Percentiles rank a stretch among this genome's conserved stretches.
phyloP scores from a whole-genome alignment of 2,113 vertebrate species.

The Salminus brasiliensis region DNA sequence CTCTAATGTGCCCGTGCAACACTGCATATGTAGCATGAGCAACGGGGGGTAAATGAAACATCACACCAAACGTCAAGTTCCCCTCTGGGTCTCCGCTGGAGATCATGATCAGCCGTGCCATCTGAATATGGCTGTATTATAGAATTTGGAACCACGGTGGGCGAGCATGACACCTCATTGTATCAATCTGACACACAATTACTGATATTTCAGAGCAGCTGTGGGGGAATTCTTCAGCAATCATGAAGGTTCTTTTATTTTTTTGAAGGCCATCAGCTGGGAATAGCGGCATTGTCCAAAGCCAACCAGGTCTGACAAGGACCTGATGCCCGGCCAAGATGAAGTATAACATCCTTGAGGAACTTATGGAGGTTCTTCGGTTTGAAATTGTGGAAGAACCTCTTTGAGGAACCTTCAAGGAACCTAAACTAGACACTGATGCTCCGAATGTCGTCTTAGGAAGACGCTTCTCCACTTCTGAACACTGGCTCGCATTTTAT shows the following conservation, averaged over 20 bases:
- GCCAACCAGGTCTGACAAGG: background rate
- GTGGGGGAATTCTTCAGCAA: too few species aligned
- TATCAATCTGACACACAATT: background rate
- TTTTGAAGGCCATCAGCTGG: background rate
- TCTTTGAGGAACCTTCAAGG: too few species aligned
- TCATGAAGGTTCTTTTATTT: background rate
- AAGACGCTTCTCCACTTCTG: too few species aligned
- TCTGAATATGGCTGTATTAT: background rate
- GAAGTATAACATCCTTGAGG: background rate
- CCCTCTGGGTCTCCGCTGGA: background rate
- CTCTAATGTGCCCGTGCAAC: background rate
- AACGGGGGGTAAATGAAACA: background rate
- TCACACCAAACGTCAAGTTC: background rate
- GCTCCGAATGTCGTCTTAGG: too few species aligned
- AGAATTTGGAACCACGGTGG: background rate
- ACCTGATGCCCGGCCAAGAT: background rate
- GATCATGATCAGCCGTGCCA: background rate
- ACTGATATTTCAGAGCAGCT: background rate
- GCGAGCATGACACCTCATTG: background rate
- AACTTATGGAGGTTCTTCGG: too few species aligned
- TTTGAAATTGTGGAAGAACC: background rate
- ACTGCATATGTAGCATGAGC: background rate
- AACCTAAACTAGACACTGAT: too few species aligned
- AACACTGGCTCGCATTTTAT: too few species aligned
- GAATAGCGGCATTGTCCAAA: background rate